Evolutionary conservation across 2,888 invertebrate species (phyloP).

Genomic region (Gryllus longicercus): DNA sequence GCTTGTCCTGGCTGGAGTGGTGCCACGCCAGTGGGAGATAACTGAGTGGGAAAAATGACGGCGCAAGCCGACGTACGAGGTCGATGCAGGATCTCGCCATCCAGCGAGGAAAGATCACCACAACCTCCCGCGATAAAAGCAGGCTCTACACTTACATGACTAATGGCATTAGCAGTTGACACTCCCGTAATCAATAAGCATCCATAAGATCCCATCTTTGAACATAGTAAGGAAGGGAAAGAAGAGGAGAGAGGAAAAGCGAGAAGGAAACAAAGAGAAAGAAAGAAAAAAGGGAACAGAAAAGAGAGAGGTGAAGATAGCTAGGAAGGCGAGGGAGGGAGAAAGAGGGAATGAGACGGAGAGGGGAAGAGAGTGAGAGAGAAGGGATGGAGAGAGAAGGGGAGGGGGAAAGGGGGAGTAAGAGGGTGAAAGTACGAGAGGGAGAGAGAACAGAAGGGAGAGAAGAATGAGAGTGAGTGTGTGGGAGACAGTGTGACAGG

Average conservation of each 20-base stretch:
- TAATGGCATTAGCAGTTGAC: too few species aligned
- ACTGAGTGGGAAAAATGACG: too few species aligned
- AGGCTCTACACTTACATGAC: too few species aligned
- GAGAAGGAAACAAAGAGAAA: not conserved
- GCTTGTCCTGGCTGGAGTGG: too few species aligned
- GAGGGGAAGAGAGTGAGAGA: not conserved
- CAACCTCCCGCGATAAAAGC: too few species aligned
- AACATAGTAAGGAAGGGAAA: too few species aligned
- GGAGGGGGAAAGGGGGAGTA: not conserved
- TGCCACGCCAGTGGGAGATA: too few species aligned
- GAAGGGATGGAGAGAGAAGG: not conserved
- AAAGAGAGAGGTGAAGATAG: not conserved
- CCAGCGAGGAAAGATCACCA: too few species aligned
- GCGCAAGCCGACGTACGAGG: too few species aligned
- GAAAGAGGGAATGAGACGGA: not conserved
- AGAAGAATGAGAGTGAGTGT: not conserved
- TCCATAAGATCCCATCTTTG: too few species aligned
- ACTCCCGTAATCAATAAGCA: too few species aligned
- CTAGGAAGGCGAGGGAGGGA: not conserved
- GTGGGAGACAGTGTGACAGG: not conserved
- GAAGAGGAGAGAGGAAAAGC: not conserved
- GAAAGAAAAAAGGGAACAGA: not conserved
- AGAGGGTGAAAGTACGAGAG: not conserved
- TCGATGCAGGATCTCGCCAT: too few species aligned
- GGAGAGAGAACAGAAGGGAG: not conserved